Evolutionary conservation across 2,113 vertebrate genomes (phyloP).

Genomic region (Notarius quadriscutis): DNA sequence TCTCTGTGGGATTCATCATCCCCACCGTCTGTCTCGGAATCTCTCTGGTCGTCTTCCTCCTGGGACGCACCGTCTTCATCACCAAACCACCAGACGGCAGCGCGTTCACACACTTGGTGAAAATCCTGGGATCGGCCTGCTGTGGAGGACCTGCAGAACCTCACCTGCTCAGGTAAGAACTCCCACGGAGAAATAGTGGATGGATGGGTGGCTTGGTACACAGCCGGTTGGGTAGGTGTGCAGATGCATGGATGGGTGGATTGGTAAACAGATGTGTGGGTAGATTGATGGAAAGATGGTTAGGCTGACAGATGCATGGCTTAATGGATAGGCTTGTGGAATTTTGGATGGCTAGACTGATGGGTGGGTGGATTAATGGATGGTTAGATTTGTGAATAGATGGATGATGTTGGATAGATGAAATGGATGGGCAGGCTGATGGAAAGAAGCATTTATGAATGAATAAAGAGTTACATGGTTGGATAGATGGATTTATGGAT

Average conservation of each 20-base stretch:
- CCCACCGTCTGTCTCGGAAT: slow-evolving; percentile 85
- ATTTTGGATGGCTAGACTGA: not conserved
- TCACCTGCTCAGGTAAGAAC: slow-evolving; percentile 54
- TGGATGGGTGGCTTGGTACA: not conserved
- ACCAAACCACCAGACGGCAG: slow-evolving; percentile 92
- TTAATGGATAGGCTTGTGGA: not conserved
- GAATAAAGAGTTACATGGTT: not conserved
- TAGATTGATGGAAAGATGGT: not conserved
- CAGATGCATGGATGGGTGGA: not conserved
- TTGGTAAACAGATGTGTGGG: not conserved
- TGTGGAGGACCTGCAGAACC: slow-evolving; percentile 71
- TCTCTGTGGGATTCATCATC: slow-evolving; percentile 83
- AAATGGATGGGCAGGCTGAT: not conserved
- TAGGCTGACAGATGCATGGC: not conserved
- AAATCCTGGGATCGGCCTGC: slow-evolving; percentile 80
- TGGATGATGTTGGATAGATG: not conserved
- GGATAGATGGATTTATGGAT: not conserved
- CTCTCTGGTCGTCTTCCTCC: slow-evolving; percentile 86
- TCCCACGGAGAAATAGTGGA: not conserved
- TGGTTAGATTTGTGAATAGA: not conserved
- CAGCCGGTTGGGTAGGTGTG: not conserved
- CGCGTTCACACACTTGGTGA: slow-evolving; percentile 89
- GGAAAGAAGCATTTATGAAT: not conserved
- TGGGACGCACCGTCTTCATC: slow-evolving; percentile 87
- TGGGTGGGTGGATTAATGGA: not conserved